phyloP scores from a whole-genome alignment of 2,888 invertebrate species.

The Dysmachus trigonus region DNA sequence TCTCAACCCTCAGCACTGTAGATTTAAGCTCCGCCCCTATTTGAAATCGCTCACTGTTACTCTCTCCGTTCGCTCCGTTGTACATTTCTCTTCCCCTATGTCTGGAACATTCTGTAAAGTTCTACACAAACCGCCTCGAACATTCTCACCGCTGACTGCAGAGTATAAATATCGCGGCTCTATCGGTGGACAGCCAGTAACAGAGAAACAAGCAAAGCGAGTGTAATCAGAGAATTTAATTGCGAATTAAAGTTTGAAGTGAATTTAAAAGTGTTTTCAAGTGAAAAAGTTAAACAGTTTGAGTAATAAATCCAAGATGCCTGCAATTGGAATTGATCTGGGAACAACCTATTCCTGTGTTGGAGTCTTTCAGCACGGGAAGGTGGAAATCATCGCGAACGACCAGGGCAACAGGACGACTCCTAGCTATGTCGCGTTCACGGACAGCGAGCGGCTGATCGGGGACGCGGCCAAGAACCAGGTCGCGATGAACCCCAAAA shows the following conservation, averaged over 20 bases:
- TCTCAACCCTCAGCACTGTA: too few species aligned
- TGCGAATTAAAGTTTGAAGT: not conserved
- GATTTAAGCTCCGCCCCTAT: too few species aligned
- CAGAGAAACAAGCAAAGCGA: not conserved
- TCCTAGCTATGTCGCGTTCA: slow-evolving; percentile 82
- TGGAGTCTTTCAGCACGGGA: slow-evolving; percentile 79
- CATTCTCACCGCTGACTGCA: not conserved
- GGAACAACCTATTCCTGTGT: slow-evolving; percentile 86
- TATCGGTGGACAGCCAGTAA: not conserved
- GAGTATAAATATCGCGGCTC: not conserved
- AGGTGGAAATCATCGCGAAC: slow-evolving; percentile 85
- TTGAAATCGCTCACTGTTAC: too few species aligned
- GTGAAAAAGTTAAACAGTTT: not conserved
- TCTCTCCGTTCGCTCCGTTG: too few species aligned
- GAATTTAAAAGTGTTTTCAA: not conserved
- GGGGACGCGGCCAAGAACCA: slow-evolving; percentile 88
- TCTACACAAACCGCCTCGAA: not conserved
- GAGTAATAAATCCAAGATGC: slow-evolving; percentile 62
- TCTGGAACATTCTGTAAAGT: not conserved
- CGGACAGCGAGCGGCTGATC: slow-evolving; percentile 85
- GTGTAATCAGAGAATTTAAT: not conserved
- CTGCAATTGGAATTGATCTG: slow-evolving; percentile 81
- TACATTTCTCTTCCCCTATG: not conserved
- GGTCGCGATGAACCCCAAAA: slow-evolving; percentile 89
- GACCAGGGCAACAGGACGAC: slow-evolving; percentile 85